phyloP scores from a whole-genome alignment of 2,888 invertebrate species.

The Muschampia staudingeri region DNA sequence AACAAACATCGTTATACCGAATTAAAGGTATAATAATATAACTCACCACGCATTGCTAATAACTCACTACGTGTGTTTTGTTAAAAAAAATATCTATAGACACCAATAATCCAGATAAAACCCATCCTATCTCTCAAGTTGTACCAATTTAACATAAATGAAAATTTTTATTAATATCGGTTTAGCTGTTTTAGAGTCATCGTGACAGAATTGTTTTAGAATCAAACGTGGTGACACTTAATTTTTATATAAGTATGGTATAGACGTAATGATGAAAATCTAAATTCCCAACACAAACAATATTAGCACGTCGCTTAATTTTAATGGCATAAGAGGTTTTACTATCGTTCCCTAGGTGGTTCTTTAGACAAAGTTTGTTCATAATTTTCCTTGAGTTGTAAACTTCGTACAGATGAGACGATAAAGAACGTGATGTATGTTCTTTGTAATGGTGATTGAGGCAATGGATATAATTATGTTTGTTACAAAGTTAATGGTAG shows the following conservation, averaged over 20 bases:
- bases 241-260: not conserved
- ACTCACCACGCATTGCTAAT: too few species aligned
- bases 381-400: slow-evolving; percentile 11
- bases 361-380: slow-evolving; percentile 14
- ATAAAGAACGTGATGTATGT: slow-evolving; percentile 12
- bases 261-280: not conserved
- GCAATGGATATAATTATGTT: not conserved
- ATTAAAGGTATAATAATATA: too few species aligned
- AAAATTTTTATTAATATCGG: too few species aligned
- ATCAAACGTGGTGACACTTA: too few species aligned
- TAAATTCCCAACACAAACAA: not conserved
- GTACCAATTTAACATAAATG: too few species aligned
- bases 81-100: too few species aligned
- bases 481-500: not conserved
- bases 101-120: too few species aligned
- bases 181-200: too few species aligned
- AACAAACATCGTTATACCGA: too few species aligned
- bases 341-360: slow-evolving; percentile 14
- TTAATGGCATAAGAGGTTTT: not conserved
- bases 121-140: too few species aligned
- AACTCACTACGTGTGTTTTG: too few species aligned
- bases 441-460: not conserved
- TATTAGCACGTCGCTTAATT: not conserved
- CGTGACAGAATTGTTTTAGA: too few species aligned
- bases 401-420: slow-evolving; percentile 7